Conservation (phyloP, 1,140 invertebrate genomes). For the Nilaparvata lugens region DNA sequence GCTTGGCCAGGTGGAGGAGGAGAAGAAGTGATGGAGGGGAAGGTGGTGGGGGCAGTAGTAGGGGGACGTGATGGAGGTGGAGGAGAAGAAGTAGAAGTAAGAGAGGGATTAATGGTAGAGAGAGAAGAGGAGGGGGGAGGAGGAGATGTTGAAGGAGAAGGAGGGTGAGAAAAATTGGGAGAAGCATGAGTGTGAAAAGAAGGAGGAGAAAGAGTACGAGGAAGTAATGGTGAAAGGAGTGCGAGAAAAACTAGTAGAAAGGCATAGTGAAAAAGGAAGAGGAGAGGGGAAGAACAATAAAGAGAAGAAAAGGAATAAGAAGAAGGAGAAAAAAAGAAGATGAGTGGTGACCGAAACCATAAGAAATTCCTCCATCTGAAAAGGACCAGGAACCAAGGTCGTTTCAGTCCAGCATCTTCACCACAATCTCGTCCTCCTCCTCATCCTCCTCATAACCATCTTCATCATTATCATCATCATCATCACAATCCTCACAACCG, state of each 20-base stretch:
- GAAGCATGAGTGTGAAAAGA: background rate
- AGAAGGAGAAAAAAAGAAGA: background rate
- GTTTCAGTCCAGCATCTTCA: too few relatives aligned
- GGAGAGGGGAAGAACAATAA: background rate
- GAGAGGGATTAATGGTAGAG: too few relatives aligned
- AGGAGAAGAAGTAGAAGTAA: background rate
- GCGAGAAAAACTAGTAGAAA: too few relatives aligned
- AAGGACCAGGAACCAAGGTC: too few relatives aligned
- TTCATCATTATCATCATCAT: too few relatives aligned
- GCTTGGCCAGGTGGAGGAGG: background rate
- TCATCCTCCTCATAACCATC: too few relatives aligned
- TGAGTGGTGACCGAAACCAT: background rate
- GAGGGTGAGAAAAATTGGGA: too few relatives aligned
- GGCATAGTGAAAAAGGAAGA: too few relatives aligned
- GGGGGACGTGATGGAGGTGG: background rate
- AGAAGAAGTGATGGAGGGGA: background rate
- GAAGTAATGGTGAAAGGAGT: too few relatives aligned
- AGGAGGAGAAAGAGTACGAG: too few relatives aligned
- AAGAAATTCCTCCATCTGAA: background rate
- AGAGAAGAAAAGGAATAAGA: background rate
- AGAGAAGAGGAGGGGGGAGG: background rate
- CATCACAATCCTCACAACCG: too few relatives aligned
- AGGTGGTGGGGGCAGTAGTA: background rate
- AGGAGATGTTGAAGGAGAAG: background rate
- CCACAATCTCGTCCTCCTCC: too few relatives aligned